A percentile compares a stretch with the other conserved stretches of the same genome.
These are phyloP conservation scores for Danio albolineatus DNA, from an alignment of 2,797 vertebrate species.

Conservation along the genomic window DNA sequence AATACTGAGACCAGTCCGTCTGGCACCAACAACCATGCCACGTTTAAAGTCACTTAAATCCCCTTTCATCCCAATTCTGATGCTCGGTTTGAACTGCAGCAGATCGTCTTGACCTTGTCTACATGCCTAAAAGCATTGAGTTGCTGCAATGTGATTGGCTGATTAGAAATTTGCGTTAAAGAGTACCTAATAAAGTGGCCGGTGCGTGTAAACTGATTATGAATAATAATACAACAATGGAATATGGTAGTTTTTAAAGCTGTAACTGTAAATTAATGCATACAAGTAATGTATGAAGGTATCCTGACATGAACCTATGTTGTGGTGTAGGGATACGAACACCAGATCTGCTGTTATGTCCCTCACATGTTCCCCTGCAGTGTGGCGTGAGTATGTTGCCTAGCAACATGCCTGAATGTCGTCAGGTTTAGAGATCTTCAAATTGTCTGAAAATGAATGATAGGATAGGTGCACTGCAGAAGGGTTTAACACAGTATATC, in stretches of 20 bases:
- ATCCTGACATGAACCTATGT: background rate
- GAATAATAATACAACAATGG: no score
- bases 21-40: no score
- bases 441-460: slow-evolving; percentile 52
- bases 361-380: slow-evolving; percentile 73
- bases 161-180: no score
- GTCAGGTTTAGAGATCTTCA: slow-evolving; percentile 61
- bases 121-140: no score
- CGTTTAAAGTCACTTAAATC: no score
- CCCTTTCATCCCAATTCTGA: no score
- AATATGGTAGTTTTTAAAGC: background rate
- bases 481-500: background rate
- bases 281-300: background rate
- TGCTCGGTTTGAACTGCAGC: no score
- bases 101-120: no score
- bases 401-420: slow-evolving; percentile 78
- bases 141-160: no score
- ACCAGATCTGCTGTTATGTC: slow-evolving; percentile 62
- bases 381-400: slow-evolving; percentile 78
- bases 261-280: background rate
- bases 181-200: no score
- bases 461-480: slow-evolving; percentile 23
- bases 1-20: no score
- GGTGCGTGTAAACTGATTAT: no score
- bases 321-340: background rate